A percentile compares a stretch with the other conserved stretches of the same genome.
Conservation (phyloP, 2,888 invertebrate genomes). For the Harpalus rufipes region DNA sequence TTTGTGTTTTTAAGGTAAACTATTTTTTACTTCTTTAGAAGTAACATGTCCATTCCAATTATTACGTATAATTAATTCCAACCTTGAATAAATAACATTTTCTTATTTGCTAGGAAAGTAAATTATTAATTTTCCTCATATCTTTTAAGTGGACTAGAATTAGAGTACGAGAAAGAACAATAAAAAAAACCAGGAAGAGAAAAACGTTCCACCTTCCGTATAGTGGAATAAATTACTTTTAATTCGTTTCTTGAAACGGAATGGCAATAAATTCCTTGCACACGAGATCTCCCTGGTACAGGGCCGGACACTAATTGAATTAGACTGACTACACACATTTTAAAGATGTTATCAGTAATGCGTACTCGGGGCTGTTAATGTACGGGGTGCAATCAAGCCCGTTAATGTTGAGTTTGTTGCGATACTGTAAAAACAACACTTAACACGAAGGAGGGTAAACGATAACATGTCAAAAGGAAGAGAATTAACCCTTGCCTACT, state of each 20-base stretch:
- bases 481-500: constrained; percentile 15
- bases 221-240: constrained; percentile 62
- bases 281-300: constrained; percentile 23
- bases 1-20: no score
- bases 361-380: constrained; percentile 52
- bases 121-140: constrained; percentile 28
- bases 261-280: constrained; percentile 58
- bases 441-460: constrained; percentile 35
- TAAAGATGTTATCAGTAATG: constrained; percentile 56
- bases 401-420: background rate
- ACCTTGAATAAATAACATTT: no score
- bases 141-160: constrained; percentile 19
- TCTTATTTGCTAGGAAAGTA: no score
- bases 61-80: no score
- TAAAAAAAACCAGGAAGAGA: constrained; percentile 52
- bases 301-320: constrained; percentile 55
- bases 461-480: constrained; percentile 12
- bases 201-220: constrained; percentile 37
- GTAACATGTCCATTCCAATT: no score
- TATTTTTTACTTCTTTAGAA: no score
- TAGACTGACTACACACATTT: constrained; percentile 61
- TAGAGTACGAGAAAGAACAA: constrained; percentile 13
- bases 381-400: constrained; percentile 9
- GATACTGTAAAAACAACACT: constrained; percentile 40
- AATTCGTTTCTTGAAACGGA: constrained; percentile 62